phyloP scores from a whole-genome alignment of 2,797 vertebrate genomes.

The Bovichtus diacanthus region DNA sequence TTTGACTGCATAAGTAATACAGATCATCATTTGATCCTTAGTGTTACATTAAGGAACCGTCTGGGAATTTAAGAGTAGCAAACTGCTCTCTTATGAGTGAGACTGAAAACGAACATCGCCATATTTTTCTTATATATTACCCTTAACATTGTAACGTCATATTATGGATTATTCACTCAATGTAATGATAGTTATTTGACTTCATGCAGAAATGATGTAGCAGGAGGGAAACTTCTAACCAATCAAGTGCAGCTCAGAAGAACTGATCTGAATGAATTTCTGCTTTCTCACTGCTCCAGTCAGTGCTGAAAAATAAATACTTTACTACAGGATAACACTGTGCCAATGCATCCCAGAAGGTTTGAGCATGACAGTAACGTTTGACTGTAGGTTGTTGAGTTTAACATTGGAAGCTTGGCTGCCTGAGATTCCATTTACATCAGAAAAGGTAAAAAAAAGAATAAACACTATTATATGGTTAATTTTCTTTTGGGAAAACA shows the following conservation, averaged over 20 bases:
- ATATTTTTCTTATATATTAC: slow-evolving; percentile 20
- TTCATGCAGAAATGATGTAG: neutral
- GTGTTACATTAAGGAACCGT: slow-evolving; percentile 58
- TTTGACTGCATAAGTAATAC: slow-evolving; percentile 68
- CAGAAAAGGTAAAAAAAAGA: no score
- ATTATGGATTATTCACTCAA: slow-evolving; percentile 22
- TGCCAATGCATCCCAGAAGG: neutral
- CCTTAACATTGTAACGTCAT: slow-evolving; percentile 6
- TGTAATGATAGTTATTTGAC: slow-evolving; percentile 23
- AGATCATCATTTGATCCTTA: slow-evolving; percentile 65
- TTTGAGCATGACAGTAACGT: neutral
- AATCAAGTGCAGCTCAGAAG: neutral
- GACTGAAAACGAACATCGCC: slow-evolving; percentile 27
- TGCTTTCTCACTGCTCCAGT: neutral
- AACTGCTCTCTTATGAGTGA: slow-evolving; percentile 51
- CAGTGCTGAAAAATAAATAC: neutral
- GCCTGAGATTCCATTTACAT: neutral
- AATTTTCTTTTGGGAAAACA: neutral
- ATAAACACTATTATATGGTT: no score
- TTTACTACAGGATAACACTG: neutral
- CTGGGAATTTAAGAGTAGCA: slow-evolving; percentile 40
- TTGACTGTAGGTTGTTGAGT: neutral
- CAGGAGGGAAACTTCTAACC: neutral
- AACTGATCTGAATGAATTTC: neutral
- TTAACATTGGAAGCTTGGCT: neutral